phyloP scores from a whole-genome alignment of 2,888 invertebrate genomes.

The Tiphia femorata region DNA sequence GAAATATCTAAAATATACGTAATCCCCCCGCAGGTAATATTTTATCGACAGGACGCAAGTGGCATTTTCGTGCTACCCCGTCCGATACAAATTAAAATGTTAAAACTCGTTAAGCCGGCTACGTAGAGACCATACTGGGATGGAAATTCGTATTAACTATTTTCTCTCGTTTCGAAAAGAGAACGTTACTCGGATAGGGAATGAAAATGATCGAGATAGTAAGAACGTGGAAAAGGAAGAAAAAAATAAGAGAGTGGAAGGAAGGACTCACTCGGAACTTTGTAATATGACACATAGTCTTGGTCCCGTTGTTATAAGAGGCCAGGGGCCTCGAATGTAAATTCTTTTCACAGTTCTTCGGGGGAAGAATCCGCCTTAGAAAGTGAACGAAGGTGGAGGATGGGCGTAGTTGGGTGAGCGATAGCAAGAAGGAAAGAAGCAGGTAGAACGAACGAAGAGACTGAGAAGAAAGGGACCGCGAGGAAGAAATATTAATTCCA shows the following conservation, averaged over 20 bases:
- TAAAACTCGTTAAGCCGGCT: no score
- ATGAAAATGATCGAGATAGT: no score
- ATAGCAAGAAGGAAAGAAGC: conserved; percentile 11
- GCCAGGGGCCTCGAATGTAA: conserved; percentile 41
- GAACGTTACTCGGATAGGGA: not conserved
- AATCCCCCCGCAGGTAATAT: no score
- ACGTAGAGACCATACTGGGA: not conserved
- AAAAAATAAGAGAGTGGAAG: no score
- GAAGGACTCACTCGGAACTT: conserved; percentile 36
- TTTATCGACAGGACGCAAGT: no score
- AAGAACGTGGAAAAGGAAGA: no score
- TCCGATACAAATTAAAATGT: no score
- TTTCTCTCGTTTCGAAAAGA: not conserved
- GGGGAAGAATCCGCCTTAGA: conserved; percentile 37
- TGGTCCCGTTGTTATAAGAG: conserved; percentile 32
- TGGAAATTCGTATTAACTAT: not conserved
- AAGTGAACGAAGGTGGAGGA: conserved; percentile 28
- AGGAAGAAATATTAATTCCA: conserved; percentile 50
- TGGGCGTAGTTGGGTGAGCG: not conserved
- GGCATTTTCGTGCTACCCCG: no score
- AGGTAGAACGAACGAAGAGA: not conserved
- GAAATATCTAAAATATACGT: no score
- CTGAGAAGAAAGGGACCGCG: no score
- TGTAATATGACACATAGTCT: conserved; percentile 45
- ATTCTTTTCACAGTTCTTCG: conserved; percentile 46